Conservation (phyloP, 2,888 invertebrate species). For the Scaptomyza caliginosa region DNA sequence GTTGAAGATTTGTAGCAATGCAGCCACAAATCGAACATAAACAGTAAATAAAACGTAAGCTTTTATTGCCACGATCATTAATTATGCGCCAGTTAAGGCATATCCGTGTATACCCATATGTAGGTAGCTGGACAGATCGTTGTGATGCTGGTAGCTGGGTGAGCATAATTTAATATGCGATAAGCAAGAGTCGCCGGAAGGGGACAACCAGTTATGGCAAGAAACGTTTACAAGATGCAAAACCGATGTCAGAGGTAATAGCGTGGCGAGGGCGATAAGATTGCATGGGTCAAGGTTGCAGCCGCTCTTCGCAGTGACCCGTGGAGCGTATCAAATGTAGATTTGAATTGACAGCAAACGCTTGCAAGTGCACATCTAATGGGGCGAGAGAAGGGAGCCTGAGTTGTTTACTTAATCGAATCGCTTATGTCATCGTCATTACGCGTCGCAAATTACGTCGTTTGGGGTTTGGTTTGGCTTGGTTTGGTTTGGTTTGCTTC, state of each 20-base stretch:
- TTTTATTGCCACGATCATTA: slow-evolving; percentile 66
- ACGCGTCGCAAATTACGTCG: slow-evolving; percentile 45
- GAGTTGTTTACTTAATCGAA: slow-evolving; percentile 21
- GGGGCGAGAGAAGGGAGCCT: neutral
- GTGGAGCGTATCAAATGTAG: slow-evolving; percentile 55
- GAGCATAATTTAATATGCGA: slow-evolving; percentile 18
- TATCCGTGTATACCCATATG: slow-evolving; percentile 1
- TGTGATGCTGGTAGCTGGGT: slow-evolving; percentile 16
- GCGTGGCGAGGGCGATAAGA: slow-evolving; percentile 50
- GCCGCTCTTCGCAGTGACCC: slow-evolving; percentile 30
- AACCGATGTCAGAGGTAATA: slow-evolving; percentile 29
- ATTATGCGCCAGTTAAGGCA: slow-evolving; percentile 65
- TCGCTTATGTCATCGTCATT: slow-evolving; percentile 47
- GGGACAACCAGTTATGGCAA: slow-evolving; percentile 51
- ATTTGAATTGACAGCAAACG: slow-evolving; percentile 18
- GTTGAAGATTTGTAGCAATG: slow-evolving; percentile 16
- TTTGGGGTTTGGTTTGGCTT: slow-evolving; percentile 2
- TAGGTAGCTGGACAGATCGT: slow-evolving; percentile 4
- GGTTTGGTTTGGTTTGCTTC: slow-evolving; percentile 4
- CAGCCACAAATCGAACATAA: slow-evolving; percentile 56
- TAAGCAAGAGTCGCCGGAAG: slow-evolving; percentile 1
- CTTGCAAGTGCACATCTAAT: slow-evolving; percentile 28
- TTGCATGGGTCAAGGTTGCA: slow-evolving; percentile 51
- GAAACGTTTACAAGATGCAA: slow-evolving; percentile 46
- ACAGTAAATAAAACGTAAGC: slow-evolving; percentile 71